Evolutionary conservation across 2,888 invertebrate genomes (phyloP), one percentile per base, ranked within the genome.

Genomic region (Sesia bembeciformis): DNA sequence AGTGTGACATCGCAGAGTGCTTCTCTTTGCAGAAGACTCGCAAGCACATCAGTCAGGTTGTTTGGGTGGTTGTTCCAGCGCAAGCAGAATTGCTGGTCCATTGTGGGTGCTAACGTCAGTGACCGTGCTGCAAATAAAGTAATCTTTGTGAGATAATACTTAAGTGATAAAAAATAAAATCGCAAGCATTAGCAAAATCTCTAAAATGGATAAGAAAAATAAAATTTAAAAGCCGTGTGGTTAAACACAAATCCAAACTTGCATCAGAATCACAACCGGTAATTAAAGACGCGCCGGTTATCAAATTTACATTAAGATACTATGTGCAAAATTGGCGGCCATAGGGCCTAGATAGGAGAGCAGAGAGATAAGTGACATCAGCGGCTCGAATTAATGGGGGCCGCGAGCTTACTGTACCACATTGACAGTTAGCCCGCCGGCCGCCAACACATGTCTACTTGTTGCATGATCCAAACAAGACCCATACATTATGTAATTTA

Each of bases 11-110:
- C 97, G 82, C 97, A 97, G 70, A 97, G 93, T 70, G 95, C 95
- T 90, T 96, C 96, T 81, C 96, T 92, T 84, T 96, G 94, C 75
- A 96, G 91, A 78, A 96, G 92, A 81, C 95, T 95, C 78, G 94
- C 95, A 74, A 96, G 92, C 78, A 96, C 96, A 90, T 96, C 96
- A 80, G 96, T 96, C 88, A 97, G 91, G 91, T 96, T 96, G 90
- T 92, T 94, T 80, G 95, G 96, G 91, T 96, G 96, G 91, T 96
- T 97, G 93, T 96, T 96, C 96, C 96, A 97, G 92, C 96, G 94
- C 85, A 97, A 93, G 91, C 96, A 96, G 91, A 96, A 97, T 92
- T 96, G 96, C 90, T 94, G 94, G 92, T 94, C 92, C 92, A 92
- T 92, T 82, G 90, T 91, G 73, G 88, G 85, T 82, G 88, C 84